Evolutionary conservation across 1,140 invertebrate genomes (phyloP).

Genomic region (Drosophila leontia): DNA sequence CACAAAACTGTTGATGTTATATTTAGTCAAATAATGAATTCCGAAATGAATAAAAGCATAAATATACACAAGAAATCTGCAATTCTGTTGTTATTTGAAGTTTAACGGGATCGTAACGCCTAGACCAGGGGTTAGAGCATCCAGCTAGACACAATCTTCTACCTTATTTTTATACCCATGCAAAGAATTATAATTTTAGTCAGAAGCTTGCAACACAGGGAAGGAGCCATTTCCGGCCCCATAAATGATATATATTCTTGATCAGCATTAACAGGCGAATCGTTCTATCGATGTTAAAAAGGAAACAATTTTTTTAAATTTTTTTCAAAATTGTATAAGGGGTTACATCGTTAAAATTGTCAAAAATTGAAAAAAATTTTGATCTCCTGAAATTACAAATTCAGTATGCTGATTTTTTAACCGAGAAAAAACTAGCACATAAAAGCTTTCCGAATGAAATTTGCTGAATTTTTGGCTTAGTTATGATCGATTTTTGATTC

Average conservation of each 20-base stretch:
- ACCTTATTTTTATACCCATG: too few relatives aligned
- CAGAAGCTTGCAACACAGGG: too few relatives aligned
- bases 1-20: slow-evolving; percentile 81
- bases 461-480: neutral
- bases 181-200: too few relatives aligned
- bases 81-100: neutral
- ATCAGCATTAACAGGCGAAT: neutral
- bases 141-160: too few relatives aligned
- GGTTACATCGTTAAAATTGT: neutral
- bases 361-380: neutral
- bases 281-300: neutral
- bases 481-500: neutral
- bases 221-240: too few relatives aligned
- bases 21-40: slow-evolving; percentile 78
- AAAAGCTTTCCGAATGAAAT: neutral
- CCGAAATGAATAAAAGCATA: slow-evolving; percentile 72
- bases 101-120: neutral
- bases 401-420: neutral
- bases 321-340: neutral
- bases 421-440: neutral
- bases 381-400: neutral
- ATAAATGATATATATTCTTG: neutral
- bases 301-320: neutral
- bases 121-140: too few relatives aligned
- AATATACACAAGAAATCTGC: slow-evolving; percentile 54